Conservation (phyloP, 2,888 invertebrate genomes). For the Margaritifera margaritifera region DNA sequence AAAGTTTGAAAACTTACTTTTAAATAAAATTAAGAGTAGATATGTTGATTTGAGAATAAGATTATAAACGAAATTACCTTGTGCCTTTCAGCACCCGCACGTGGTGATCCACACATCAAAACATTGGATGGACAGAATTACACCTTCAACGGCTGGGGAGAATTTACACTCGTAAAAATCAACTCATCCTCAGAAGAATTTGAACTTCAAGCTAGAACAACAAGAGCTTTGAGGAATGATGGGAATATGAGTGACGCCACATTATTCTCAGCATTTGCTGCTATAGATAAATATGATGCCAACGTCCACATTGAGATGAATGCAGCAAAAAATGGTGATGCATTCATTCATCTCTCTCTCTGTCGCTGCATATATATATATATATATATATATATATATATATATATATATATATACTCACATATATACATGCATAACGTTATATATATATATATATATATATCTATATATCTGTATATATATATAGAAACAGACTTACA, state of each 20-base stretch:
- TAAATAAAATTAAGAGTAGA: too few species aligned
- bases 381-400: too few species aligned
- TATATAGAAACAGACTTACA: too few species aligned
- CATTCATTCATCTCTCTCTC: too few species aligned
- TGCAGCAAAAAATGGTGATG: conserved; percentile 4
- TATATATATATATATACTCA: too few species aligned
- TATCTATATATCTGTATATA: too few species aligned
- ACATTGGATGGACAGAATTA: background rate
- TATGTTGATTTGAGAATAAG: too few species aligned
- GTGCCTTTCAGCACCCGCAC: background rate
- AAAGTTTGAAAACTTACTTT: too few species aligned
- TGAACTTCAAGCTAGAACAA: conserved; percentile 9
- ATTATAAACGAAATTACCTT: background rate
- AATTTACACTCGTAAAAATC: conserved; percentile 1
- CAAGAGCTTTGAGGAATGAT: background rate
- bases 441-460: too few species aligned
- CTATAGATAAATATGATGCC: conserved; percentile 3
- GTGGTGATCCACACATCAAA: conserved; percentile 4
- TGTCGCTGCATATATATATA: too few species aligned
- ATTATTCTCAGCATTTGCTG: conserved; percentile 10
- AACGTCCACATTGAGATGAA: conserved; percentile 10
- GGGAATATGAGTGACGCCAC: conserved; percentile 6
- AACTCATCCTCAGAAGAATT: background rate
- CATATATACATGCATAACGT: too few species aligned
- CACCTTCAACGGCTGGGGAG: conserved; percentile 4